Percentiles rank a stretch among this genome's conserved stretches.
Conservation (phyloP, 2,113 vertebrate species). For the Sylvietta virens region DNA sequence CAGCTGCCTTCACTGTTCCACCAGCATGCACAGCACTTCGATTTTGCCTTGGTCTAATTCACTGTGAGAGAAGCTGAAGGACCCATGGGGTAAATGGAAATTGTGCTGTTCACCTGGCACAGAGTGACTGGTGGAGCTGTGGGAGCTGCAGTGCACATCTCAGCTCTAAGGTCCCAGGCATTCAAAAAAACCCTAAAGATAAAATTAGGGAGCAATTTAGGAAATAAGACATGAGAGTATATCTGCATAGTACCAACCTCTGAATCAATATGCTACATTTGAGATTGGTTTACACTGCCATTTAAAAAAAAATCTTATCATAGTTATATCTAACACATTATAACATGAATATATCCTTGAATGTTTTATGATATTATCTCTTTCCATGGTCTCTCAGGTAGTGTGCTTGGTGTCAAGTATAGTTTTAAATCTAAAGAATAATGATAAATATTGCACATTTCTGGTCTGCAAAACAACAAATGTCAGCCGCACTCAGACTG, state of each 20-base stretch:
- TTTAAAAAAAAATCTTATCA: not conserved
- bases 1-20: not conserved
- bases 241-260: not conserved
- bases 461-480: conserved; percentile 20
- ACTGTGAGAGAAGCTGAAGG: accelerated
- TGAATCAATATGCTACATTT: not conserved
- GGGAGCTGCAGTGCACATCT: not conserved
- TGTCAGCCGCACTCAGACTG: not conserved
- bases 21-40: not conserved
- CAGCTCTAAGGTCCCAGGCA: too few relatives aligned
- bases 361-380: not conserved
- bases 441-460: conserved; percentile 15
- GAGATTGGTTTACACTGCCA: not conserved
- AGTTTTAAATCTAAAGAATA: conserved; percentile 24
- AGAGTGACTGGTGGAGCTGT: not conserved
- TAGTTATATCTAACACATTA: not conserved
- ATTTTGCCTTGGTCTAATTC: not conserved
- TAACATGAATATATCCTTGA: not conserved
- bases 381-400: not conserved
- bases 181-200: not conserved
- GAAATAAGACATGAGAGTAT: not conserved
- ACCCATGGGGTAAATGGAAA: not conserved
- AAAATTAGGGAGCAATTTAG: not conserved
- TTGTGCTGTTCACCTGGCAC: accelerated
- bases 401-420: not conserved